Evolutionary conservation across 2,888 invertebrate genomes (phyloP), one percentile per base, ranked within the genome.

Genomic region (Drosophila dives): DNA sequence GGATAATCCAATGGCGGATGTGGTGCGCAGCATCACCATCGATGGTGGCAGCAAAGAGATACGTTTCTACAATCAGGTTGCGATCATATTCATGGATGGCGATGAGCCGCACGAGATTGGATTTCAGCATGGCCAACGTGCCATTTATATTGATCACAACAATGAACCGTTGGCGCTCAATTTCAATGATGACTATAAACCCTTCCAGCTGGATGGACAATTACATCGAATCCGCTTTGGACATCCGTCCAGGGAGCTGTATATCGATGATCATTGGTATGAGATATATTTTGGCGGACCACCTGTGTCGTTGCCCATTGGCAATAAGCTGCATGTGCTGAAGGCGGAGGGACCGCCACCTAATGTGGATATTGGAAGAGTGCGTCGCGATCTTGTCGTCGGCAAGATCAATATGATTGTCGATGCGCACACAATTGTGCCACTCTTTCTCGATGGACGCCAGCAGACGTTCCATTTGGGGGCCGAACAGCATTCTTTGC

Each of bases 281-380:
- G 98, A 98, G 91, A 97, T 98, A 85, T 97, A 96, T 92, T 99
- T 99, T 92, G 98, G 97, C 38, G 98, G 98, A 1, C 96, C 97
- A 53, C 96, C 97, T 0, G 95, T 98, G 55, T 95, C 95, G 2
- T 96, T 98, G 12, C 95, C 96, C 50, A 94, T 99, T 42, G 96
- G 96, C 67, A 96, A 96, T 2, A 95, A 96, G 72, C 94, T 95
- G n/a, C 95, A 97, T 72, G 94, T 95, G 51, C 94, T 99, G 1
- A 96, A 97, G 87, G 94, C 99, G 11, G 97, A 97, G 85, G 99
- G 99, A 0, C 97, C 98, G 0, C 95, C 98, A 5, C 99, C 99
- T 0, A 97, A 97, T 93, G 99, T 99, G 0, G 97, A 97, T 92
- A 98, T 99, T 71, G 97, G 98, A 0, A 95, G 95, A 40, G 95